Evolutionary conservation across 2,888 invertebrate genomes (phyloP).

Genomic region (Nineta flava): DNA sequence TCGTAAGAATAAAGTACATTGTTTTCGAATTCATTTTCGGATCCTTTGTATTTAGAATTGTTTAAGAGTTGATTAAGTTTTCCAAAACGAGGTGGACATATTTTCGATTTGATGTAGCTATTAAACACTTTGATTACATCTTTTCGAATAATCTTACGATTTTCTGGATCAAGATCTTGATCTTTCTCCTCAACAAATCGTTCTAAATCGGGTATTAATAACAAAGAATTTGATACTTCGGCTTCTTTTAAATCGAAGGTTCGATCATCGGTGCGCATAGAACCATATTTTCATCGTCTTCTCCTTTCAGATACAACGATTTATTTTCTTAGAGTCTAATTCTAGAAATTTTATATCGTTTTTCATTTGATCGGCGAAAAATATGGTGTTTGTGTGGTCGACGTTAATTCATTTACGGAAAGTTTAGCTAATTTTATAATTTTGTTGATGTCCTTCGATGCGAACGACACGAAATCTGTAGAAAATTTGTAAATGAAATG

Average conservation of each 20-base stretch:
- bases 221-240: conserved; percentile 78
- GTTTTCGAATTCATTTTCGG: conserved; percentile 60
- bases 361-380: conserved; percentile 30
- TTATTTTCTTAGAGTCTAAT: conserved; percentile 58
- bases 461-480: background rate
- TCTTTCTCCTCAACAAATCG: conserved; percentile 31
- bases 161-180: conserved; percentile 18
- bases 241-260: conserved; percentile 79
- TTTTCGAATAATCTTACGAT: conserved; percentile 37
- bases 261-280: conserved; percentile 59
- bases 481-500: background rate
- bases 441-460: conserved; percentile 45
- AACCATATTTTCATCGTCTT: conserved; percentile 59
- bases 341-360: conserved; percentile 54
- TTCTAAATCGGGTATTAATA: conserved; percentile 54
- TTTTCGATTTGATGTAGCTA: conserved; percentile 65
- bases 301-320: conserved; percentile 48
- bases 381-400: conserved; percentile 53
- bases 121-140: conserved; percentile 54
- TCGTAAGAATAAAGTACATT: conserved; percentile 45
- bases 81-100: conserved; percentile 56
- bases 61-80: conserved; percentile 52
- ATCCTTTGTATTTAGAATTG: conserved; percentile 57
- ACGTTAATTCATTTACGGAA: conserved; percentile 50
- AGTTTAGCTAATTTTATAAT: conserved; percentile 65